These are phyloP conservation scores for Sinelater perroti DNA, from an alignment of 2,888 invertebrate genomes.

Conservation along the genomic window DNA sequence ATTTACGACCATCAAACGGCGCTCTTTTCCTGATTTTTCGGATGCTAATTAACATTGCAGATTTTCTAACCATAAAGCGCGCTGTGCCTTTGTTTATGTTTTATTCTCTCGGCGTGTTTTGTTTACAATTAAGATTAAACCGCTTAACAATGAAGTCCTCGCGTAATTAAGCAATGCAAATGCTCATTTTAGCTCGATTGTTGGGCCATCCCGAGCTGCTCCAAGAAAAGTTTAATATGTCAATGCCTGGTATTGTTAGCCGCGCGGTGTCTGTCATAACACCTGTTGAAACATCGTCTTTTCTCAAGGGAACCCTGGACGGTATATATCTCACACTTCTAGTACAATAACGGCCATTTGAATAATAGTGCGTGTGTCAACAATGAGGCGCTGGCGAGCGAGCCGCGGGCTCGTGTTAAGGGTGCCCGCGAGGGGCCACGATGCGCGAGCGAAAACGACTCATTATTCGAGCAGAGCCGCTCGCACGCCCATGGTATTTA, in stretches of 20 bases:
- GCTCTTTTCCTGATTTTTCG: too few species aligned
- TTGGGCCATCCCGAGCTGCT: constrained; percentile 19
- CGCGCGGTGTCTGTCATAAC: constrained; percentile 29
- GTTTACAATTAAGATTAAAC: too few species aligned
- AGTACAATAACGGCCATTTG: constrained; percentile 11
- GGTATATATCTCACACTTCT: constrained; percentile 44
- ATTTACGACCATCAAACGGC: too few species aligned
- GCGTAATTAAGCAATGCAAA: constrained; percentile 6
- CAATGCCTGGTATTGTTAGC: constrained; percentile 28
- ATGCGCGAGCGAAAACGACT: constrained; percentile 15
- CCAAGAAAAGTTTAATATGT: constrained; percentile 33
- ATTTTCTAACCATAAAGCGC: too few species aligned
- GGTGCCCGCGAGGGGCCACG: neutral
- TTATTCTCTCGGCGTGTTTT: too few species aligned
- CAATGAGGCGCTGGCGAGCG: neutral
- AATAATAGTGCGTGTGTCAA: constrained; percentile 22
- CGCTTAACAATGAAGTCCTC: too few species aligned
- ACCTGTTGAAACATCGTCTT: constrained; percentile 50
- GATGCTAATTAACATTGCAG: too few species aligned
- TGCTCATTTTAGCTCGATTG: constrained; percentile 11
- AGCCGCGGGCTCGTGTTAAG: neutral
- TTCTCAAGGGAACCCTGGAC: constrained; percentile 53
- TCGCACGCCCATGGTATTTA: constrained; percentile 51
- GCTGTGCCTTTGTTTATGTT: too few species aligned
- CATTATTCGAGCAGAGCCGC: too few species aligned